These are phyloP conservation scores for Leptopilina syphax DNA, from an alignment of 2,888 invertebrate species.

Conservation along the genomic window DNA sequence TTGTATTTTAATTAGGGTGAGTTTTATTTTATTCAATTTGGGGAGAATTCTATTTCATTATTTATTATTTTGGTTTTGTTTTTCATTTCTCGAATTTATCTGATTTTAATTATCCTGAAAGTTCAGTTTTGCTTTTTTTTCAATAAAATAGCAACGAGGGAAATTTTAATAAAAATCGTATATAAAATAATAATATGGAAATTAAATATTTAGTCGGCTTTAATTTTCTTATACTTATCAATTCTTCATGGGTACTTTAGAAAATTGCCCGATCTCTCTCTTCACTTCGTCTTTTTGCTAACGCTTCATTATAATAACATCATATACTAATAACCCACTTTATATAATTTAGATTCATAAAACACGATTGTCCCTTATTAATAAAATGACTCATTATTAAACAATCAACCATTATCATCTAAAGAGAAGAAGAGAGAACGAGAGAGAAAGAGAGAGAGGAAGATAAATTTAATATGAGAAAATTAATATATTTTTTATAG, in stretches of 20 bases:
- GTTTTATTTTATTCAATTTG: too few relatives aligned
- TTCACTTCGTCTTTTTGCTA: background rate
- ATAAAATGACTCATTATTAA: constrained; percentile 2
- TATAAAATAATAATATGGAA: too few relatives aligned
- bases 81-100: too few relatives aligned
- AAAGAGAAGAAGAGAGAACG: constrained; percentile 18
- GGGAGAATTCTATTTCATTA: too few relatives aligned
- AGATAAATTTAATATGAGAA: constrained; percentile 41
- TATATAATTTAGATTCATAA: constrained; percentile 20
- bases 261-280: background rate
- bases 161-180: too few relatives aligned
- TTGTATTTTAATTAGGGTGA: too few relatives aligned
- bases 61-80: too few relatives aligned
- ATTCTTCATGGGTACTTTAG: constrained; percentile 9
- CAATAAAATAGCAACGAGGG: too few relatives aligned
- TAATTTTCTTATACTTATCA: background rate
- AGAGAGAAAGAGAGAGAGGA: background rate
- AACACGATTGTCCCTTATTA: constrained; percentile 13
- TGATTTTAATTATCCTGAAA: too few relatives aligned
- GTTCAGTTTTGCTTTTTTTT: too few relatives aligned
- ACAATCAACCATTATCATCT: background rate
- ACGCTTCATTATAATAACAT: constrained; percentile 20
- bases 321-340: background rate
- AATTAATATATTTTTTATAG: too few relatives aligned
- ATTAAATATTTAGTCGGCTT: too few relatives aligned